These are phyloP conservation scores for Indicator indicator DNA, from an alignment of 2,113 vertebrate species.

Conservation along the genomic window DNA sequence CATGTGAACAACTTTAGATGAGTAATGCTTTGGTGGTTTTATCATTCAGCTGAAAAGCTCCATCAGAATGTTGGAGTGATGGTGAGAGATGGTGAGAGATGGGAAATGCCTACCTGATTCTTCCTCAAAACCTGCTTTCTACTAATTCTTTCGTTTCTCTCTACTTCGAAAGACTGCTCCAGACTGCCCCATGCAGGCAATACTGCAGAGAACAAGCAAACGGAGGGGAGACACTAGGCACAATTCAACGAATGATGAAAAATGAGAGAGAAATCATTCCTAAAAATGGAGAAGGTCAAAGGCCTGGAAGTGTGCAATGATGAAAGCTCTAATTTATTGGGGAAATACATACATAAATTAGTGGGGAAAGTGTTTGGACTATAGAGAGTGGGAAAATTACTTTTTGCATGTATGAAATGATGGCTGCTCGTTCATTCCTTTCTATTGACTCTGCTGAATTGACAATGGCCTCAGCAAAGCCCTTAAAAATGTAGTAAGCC, in stretches of 20 bases:
- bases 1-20: not conserved
- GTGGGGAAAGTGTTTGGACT: not conserved
- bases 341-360: not conserved
- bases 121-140: not conserved
- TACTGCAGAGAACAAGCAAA: not conserved
- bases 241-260: not conserved
- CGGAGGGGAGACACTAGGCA: not conserved
- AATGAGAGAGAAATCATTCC: not conserved
- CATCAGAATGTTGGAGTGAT: not conserved
- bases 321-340: not conserved
- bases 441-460: not conserved
- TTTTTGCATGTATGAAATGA: not conserved
- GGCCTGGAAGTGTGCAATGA: not conserved
- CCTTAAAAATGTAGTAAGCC: not conserved
- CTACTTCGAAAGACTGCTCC: not conserved
- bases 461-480: not conserved
- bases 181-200: not conserved
- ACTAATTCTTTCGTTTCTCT: not conserved
- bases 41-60: not conserved
- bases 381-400: not conserved
- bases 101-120: not conserved
- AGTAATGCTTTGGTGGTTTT: not conserved
- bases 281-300: not conserved
- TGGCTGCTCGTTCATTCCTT: not conserved
- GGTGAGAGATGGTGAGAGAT: not conserved